phyloP scores from a whole-genome alignment of 92 coral and sea anemone genomes.

The Siderastrea siderea region DNA sequence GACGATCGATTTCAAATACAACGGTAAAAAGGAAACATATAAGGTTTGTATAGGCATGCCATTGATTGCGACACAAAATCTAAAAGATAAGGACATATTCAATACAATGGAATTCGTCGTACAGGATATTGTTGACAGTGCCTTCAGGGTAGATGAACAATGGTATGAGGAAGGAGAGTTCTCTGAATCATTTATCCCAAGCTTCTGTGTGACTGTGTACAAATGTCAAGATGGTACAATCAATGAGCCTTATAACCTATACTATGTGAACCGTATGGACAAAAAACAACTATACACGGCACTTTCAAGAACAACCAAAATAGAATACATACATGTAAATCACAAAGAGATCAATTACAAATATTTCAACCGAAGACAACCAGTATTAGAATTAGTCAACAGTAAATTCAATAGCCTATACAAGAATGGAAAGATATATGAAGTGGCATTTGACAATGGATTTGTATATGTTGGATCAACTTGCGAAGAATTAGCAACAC shows the following conservation, averaged over 20 bases:
- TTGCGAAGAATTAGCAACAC: too few relatives aligned
- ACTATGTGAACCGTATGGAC: constrained; percentile 16
- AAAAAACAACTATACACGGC: background rate
- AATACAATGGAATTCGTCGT: constrained; percentile 43
- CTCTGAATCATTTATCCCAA: constrained; percentile 2
- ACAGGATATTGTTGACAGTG: background rate
- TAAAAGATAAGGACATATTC: constrained; percentile 22
- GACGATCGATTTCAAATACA: constrained; percentile 14
- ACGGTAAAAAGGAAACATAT: constrained; percentile 21
- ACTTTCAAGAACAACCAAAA: background rate
- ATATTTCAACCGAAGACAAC: background rate
- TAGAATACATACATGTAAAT: background rate
- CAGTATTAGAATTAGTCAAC: too few relatives aligned
- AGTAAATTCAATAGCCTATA: too few relatives aligned
- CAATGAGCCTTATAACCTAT: constrained; percentile 29
- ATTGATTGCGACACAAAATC: constrained; percentile 6
- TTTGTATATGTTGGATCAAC: too few relatives aligned
- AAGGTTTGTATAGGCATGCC: constrained; percentile 15
- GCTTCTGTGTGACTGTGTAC: constrained; percentile 29
- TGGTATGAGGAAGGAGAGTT: constrained; percentile 10
- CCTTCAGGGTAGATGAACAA: background rate
- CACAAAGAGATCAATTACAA: background rate
- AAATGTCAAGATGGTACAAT: constrained; percentile 22
- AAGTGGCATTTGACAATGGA: too few relatives aligned
- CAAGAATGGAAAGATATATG: too few relatives aligned